Conservation (phyloP, 2,797 vertebrate species). For the Silurus aristotelis region DNA sequence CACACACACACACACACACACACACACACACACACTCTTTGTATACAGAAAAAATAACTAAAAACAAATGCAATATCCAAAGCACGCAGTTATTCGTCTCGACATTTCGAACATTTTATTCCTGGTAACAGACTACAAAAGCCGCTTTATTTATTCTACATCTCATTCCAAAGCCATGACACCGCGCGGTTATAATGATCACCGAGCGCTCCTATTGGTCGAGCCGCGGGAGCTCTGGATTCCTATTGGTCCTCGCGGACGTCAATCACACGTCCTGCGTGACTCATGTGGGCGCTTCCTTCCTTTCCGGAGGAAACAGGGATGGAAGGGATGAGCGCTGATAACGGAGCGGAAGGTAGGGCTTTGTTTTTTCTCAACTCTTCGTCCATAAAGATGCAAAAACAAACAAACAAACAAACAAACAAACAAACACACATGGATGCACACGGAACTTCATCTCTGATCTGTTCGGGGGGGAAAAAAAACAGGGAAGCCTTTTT, state of each 20-base stretch:
- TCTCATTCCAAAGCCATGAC: constrained; percentile 45
- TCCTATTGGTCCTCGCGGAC: constrained; percentile 55
- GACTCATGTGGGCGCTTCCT: constrained; percentile 66
- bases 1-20: too few species aligned
- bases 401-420: not conserved
- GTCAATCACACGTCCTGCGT: constrained; percentile 53
- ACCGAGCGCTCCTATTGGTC: constrained; percentile 56
- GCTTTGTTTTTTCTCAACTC: constrained; percentile 37
- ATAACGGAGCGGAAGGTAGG: constrained; percentile 66
- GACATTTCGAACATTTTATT: not conserved
- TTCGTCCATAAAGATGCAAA: not conserved
- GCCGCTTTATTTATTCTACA: constrained; percentile 37
- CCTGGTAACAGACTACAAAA: constrained; percentile 47
- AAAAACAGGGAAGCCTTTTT: not conserved
- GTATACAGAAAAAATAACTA: not conserved
- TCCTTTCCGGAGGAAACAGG: constrained; percentile 50
- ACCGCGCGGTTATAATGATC: constrained; percentile 4
- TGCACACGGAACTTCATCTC: too few species aligned
- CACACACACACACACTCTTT: too few species aligned
- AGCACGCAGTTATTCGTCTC: not conserved
- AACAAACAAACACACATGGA: not conserved
- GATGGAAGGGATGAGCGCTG: constrained; percentile 60
- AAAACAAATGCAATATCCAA: not conserved
- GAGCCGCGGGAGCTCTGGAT: constrained; percentile 38
- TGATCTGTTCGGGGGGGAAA: too few species aligned